A percentile compares a stretch with the other conserved stretches of the same genome.
Evolutionary conservation across 2,797 vertebrate species (phyloP).

Genomic region (Gambusia yucatana): DNA sequence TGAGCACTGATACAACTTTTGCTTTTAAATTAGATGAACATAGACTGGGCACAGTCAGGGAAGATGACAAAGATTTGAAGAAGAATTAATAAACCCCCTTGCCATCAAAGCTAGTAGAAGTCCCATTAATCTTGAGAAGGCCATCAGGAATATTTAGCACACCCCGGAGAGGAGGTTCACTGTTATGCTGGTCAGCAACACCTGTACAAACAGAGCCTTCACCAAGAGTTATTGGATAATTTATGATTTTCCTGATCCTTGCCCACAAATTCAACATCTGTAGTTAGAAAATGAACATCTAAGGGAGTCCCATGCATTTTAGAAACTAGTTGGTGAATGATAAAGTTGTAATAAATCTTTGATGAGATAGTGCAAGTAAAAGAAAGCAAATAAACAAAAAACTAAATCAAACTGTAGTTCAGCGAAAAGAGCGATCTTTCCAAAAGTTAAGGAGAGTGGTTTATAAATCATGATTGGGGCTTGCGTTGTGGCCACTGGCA

Average conservation of each 20-base stretch:
- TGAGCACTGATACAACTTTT: background rate
- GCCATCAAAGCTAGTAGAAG: background rate
- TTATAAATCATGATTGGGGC: slow-evolving; percentile 2
- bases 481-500: background rate
- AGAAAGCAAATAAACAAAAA: no score
- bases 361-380: background rate
- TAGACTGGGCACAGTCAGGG: background rate
- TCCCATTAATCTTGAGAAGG: background rate
- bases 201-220: background rate
- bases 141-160: background rate
- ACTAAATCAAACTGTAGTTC: background rate
- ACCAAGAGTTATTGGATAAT: slow-evolving; percentile 2
- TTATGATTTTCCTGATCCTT: background rate
- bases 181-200: slow-evolving; percentile 4
- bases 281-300: background rate
- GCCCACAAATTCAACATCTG: background rate
- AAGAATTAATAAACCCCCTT: background rate
- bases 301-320: slow-evolving; percentile 5
- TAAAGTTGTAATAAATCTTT: background rate
- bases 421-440: background rate
- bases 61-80: background rate
- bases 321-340: background rate
- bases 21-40: background rate
- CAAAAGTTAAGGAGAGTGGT: background rate
- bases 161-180: background rate